Percentiles rank a stretch among this genome's conserved stretches.
These are phyloP conservation scores for Apoda limacodes DNA, from an alignment of 2,888 invertebrate genomes.

Conservation along the genomic window DNA sequence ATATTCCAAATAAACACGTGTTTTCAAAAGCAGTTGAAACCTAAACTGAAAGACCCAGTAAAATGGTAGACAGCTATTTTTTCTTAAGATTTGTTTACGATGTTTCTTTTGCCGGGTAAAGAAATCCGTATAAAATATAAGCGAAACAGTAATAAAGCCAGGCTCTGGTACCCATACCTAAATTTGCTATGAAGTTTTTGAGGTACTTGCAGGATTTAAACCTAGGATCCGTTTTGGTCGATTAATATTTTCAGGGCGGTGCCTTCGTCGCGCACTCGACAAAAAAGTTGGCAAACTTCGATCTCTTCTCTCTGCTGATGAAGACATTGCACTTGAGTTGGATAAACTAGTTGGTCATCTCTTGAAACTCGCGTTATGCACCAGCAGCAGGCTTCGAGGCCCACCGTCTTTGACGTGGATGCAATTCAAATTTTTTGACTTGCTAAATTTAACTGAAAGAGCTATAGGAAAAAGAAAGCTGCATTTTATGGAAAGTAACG, in stretches of 20 bases:
- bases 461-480: conserved; percentile 40
- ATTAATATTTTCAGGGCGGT: conserved; percentile 30
- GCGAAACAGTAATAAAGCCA: too few relatives aligned
- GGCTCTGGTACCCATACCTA: too few relatives aligned
- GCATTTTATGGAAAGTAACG: conserved; percentile 29
- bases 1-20: too few relatives aligned
- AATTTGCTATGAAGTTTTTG: neutral
- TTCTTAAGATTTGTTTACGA: too few relatives aligned
- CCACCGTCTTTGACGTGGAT: conserved; percentile 46
- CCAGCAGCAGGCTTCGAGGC: conserved; percentile 26
- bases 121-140: too few relatives aligned
- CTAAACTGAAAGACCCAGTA: too few relatives aligned
- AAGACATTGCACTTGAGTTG: conserved; percentile 44
- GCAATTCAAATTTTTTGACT: conserved; percentile 48
- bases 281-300: conserved; percentile 44
- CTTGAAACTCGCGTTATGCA: conserved; percentile 43
- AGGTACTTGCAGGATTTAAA: neutral
- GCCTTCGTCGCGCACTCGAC: conserved; percentile 42
- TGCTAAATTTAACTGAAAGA: conserved; percentile 49
- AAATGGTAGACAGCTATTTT: too few relatives aligned
- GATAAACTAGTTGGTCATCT: conserved; percentile 47
- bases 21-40: too few relatives aligned
- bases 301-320: conserved; percentile 38
- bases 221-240: too few relatives aligned
- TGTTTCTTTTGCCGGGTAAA: too few relatives aligned